phyloP scores from a whole-genome alignment of 2,113 vertebrate species.

The Scortum barcoo region DNA sequence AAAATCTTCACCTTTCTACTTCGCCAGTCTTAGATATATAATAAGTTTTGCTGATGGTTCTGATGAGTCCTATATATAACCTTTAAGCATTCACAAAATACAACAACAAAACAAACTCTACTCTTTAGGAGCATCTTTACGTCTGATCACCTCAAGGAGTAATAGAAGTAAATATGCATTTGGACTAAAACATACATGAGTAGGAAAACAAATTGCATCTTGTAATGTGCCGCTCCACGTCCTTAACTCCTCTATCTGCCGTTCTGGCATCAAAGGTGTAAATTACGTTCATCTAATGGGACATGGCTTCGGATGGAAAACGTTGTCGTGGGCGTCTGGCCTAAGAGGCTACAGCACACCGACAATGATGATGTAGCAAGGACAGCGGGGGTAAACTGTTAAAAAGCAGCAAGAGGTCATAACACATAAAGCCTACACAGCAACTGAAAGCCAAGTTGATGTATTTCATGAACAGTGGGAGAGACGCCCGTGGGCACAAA shows the following conservation, averaged over 20 bases:
- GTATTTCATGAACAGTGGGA: slow-evolving; percentile 39
- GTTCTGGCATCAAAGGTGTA: slow-evolving; percentile 29
- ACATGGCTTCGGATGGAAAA: slow-evolving; percentile 37
- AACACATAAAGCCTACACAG: slow-evolving; percentile 36
- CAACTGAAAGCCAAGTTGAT: slow-evolving; percentile 38
- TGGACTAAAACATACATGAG: background rate
- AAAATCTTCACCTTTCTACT: background rate
- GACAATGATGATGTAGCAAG: slow-evolving; percentile 35
- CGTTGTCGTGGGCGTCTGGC: slow-evolving; percentile 15
- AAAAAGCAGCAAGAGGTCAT: slow-evolving; percentile 47
- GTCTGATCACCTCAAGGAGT: no score
- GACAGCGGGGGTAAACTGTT: slow-evolving; percentile 25
- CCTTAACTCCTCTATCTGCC: slow-evolving; percentile 19
- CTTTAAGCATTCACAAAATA: no score
- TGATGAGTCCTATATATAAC: no score
- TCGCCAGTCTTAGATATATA: background rate
- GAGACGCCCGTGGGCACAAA: slow-evolving; percentile 23
- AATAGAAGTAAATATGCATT: background rate
- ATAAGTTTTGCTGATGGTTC: background rate
- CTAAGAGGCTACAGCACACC: slow-evolving; percentile 17
- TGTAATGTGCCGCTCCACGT: slow-evolving; percentile 4
- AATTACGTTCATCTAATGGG: slow-evolving; percentile 25
- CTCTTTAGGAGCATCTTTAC: no score
- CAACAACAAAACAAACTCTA: no score
- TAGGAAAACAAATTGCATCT: background rate